These are phyloP conservation scores for Aleiodes leptofemur DNA, from an alignment of 2,888 invertebrate genomes.

Conservation along the genomic window DNA sequence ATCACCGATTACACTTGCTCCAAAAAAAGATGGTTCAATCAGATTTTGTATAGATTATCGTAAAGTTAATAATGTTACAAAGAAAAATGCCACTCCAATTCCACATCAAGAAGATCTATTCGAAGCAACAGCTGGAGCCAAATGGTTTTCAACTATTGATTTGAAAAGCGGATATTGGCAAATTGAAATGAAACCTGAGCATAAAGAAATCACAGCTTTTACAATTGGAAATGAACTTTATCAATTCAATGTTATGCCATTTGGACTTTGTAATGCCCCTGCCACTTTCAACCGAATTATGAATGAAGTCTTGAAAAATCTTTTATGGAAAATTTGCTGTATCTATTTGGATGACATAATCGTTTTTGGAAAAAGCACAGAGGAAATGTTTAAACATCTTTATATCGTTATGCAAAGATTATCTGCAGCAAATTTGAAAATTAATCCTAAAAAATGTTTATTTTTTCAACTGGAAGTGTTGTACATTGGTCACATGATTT, in stretches of 20 bases:
- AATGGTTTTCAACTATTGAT: conserved; percentile 5
- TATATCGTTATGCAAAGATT: conserved; percentile 7
- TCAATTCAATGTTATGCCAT: conserved; percentile 10
- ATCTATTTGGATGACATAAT: not conserved
- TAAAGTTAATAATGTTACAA: no score
- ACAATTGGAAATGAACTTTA: conserved; percentile 10
- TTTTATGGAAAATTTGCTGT: not conserved
- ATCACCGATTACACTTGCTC: no score
- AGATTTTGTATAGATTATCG: no score
- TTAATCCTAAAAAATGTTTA: conserved; percentile 32
- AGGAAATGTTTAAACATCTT: not conserved
- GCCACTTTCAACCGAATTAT: not conserved
- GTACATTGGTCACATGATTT: not conserved
- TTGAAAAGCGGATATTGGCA: conserved; percentile 25
- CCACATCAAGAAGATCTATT: no score
- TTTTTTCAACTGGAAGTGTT: not conserved
- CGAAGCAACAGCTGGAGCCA: no score
- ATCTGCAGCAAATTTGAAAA: not conserved
- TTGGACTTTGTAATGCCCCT: conserved; percentile 19
- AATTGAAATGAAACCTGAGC: not conserved
- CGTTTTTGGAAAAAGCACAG: not conserved
- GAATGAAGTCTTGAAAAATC: not conserved
- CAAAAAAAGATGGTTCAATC: no score
- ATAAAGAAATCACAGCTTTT: not conserved
- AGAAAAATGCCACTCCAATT: no score